Conservation (phyloP, 2,113 vertebrate genomes). For the Pristiophorus japonicus region DNA sequence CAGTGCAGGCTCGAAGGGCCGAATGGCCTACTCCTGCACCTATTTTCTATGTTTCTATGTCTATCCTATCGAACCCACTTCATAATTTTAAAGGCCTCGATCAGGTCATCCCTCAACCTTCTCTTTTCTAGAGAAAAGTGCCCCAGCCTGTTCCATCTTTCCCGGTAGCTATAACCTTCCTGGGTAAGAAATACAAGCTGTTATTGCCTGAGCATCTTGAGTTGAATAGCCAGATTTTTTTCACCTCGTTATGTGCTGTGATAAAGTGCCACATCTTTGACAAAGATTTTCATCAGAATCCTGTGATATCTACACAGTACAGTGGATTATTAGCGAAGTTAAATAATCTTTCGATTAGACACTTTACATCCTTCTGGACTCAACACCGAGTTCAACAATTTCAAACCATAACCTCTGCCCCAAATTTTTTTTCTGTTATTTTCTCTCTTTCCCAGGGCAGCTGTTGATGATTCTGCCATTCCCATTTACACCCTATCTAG, state of each 20-base stretch:
- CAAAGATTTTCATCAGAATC: not conserved
- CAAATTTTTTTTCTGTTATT: no score
- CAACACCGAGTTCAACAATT: no score
- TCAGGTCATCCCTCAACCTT: not conserved
- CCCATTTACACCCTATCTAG: no score
- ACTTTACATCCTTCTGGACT: no score
- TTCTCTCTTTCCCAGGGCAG: no score
- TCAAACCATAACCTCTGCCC: no score
- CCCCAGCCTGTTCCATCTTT: not conserved
- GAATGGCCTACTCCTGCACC: no score
- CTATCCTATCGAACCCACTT: not conserved
- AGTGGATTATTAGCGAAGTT: not conserved
- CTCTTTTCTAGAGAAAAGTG: not conserved
- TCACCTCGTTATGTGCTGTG: not conserved
- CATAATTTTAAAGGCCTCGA: not conserved
- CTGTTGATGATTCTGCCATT: no score
- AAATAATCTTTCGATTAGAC: no score
- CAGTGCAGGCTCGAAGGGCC: no score
- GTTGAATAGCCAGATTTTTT: not conserved
- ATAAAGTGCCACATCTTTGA: not conserved
- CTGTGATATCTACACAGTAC: not conserved
- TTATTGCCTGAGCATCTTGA: not conserved
- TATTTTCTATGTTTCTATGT: no score
- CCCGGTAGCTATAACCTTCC: not conserved
- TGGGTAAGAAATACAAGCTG: not conserved